Base-by-base conservation (phyloP, 2,797 vertebrate species). In the Schizopygopsis pylzovi region DNA sequence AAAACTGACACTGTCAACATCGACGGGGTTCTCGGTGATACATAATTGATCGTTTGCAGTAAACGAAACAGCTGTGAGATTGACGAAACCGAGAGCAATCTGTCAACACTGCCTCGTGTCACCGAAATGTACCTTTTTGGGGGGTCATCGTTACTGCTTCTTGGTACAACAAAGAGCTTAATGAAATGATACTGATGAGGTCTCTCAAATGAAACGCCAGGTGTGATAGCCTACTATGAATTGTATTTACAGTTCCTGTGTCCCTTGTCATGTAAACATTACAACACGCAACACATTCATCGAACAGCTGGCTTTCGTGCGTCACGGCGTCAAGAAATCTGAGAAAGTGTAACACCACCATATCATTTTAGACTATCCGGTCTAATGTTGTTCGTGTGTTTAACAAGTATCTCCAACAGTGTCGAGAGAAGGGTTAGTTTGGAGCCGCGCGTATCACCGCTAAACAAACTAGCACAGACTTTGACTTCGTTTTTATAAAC, bases 1-100 rank as follows among this genome's bases (percentile, higher is more conserved):
- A 75, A 81, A 79, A 73, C 1, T 33, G 78, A 72, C 78, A 39
- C 77, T 52, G 45, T 20, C n/a, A 1, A 68, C 77, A 39, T 80
- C 77, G 49, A 25, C 54, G 37, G n/a, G 41, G 54, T 72, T 52
- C 78, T 65, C 43, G 6, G 33, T 20, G 33, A 85, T 75, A 75
- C 68, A 85, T 75, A 85, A 81, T 67, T 81, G 12, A 81, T 81
- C 6, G 15, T 85, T 65, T 52, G 59, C 68, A 28, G 28, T 49
- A 72, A 85, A 73, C 45, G 15, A 73, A 80, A 85, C 84, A 85
- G 84, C 54, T 83, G 75, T 71, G 33, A 83, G 25, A 16, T 79
- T 52, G 45, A 81, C 25, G 33, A 75, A 81, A 65, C 41, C 70
- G 22, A 85, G 43, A 28, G 41, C 67, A 49, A 75, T 39, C 43